Base-by-base conservation (phyloP, 1,140 invertebrate genomes). In the Hyles vespertilio region DNA sequence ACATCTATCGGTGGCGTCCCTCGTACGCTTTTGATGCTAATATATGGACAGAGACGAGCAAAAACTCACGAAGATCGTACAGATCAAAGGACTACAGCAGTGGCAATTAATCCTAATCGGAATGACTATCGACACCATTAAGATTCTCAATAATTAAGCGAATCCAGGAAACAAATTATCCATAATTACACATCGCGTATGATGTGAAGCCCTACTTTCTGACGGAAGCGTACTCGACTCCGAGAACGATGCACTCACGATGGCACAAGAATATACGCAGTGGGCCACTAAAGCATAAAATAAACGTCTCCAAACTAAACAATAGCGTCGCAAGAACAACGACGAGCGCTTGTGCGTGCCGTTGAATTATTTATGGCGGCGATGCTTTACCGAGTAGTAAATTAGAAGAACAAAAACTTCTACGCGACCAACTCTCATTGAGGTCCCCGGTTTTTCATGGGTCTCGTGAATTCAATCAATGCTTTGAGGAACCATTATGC, bases 281-380 rank as follows among this genome's bases (percentile, higher is more conserved):
- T 40, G 36, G 36, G 36, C 36, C 36, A 40, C 36, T 40, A 40
- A 8, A 40, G 36, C 36, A 40, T 40, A 40, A 40, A 40, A 40
- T 40, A 40, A 40, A 40, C 36, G 36, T 40, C 36, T 8, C 61
- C 56, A 63, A 70, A 66, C 69, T 62, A 79, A 52, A 80, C 78
- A 81, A 81, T 74, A 61, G 72, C 58, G 48, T 51, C 49, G 63
- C 70, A 81, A 83, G 74, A 81, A 82, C 61, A 65, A 67, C 67
- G 72, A 69, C 70, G 61, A 65, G 72, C 67, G 63, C 72, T 64
- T 63, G 58, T 67, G 65, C 62, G 67, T 63, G 63, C 32, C 64
- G 74, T 79, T 87, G 84, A 87, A 87, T 86, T 79, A 86, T 87
- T 79, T 80, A 87, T 86, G 74, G 65, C 77, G 70, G 72, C 67